These are phyloP conservation scores for Thymelicus acteon DNA, from an alignment of 2,888 invertebrate species.

Conservation along the genomic window DNA sequence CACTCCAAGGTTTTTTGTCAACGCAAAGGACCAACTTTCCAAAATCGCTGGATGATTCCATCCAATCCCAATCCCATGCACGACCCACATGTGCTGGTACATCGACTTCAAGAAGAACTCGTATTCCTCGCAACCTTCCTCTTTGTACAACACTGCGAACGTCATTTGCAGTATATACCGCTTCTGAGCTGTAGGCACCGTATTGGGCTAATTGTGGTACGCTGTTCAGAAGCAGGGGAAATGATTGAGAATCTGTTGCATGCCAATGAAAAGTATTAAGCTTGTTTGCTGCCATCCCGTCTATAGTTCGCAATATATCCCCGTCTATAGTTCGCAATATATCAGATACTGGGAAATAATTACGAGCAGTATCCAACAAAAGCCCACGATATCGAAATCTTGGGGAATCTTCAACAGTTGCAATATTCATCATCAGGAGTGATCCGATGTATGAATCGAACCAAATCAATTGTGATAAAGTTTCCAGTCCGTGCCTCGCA, in stretches of 20 bases:
- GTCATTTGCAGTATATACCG: slow-evolving; percentile 88
- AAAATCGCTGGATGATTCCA: slow-evolving; percentile 82
- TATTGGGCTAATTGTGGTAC: slow-evolving; percentile 89
- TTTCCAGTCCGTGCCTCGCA: slow-evolving; percentile 90
- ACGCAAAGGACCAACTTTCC: slow-evolving; percentile 85
- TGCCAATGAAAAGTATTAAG: slow-evolving; percentile 97
- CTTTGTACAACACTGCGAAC: slow-evolving; percentile 89
- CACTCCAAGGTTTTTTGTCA: slow-evolving; percentile 78
- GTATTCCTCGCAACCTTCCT: slow-evolving; percentile 91
- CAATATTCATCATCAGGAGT: slow-evolving; percentile 86
- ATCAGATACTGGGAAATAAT: slow-evolving; percentile 90
- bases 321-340: slow-evolving; percentile 90
- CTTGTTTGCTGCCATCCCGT: slow-evolving; percentile 94
- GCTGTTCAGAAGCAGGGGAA: slow-evolving; percentile 91
- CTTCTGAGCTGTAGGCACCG: slow-evolving; percentile 92
- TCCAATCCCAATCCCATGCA: slow-evolving; percentile 89
- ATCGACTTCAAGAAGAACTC: slow-evolving; percentile 94
- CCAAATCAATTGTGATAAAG: slow-evolving; percentile 91
- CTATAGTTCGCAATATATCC: slow-evolving; percentile 88
- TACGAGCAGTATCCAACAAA: slow-evolving; percentile 94
- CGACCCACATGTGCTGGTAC: slow-evolving; percentile 93
- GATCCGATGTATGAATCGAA: slow-evolving; percentile 86
- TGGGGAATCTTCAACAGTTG: slow-evolving; percentile 90
- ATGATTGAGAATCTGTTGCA: slow-evolving; percentile 94
- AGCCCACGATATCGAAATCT: slow-evolving; percentile 91